Conservation (phyloP, 1,140 invertebrate species). For the Riptortus pedestris region DNA sequence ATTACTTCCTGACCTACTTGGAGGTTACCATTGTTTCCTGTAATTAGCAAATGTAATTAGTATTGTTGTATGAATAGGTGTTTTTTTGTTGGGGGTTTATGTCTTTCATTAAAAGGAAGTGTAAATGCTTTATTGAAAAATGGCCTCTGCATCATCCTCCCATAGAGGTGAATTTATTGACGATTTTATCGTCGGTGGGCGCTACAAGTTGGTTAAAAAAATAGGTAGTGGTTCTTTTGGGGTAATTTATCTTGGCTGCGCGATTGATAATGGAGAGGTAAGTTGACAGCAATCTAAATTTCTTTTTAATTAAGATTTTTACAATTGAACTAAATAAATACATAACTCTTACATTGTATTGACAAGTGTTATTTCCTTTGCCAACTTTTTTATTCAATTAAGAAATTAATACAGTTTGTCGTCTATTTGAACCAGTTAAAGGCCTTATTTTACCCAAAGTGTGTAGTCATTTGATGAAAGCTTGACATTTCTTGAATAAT, state of each 20-base stretch:
- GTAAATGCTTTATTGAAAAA: constrained; percentile 17
- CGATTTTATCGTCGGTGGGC: constrained; percentile 54
- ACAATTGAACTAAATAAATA: too few species aligned
- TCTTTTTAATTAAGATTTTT: too few species aligned
- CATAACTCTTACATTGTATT: too few species aligned
- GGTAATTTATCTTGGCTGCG: constrained; percentile 95
- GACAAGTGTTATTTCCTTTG: too few species aligned
- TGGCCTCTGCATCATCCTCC: constrained; percentile 26
- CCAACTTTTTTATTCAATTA: too few species aligned
- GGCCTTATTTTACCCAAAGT: too few species aligned
- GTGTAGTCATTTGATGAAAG: too few species aligned
- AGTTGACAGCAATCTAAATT: too few species aligned
- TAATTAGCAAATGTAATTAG: neutral
- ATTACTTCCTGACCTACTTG: neutral
- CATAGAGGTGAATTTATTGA: constrained; percentile 57
- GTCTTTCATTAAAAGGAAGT: neutral
- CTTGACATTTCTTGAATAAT: too few species aligned
- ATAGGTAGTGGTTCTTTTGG: constrained; percentile 98
- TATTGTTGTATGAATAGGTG: neutral
- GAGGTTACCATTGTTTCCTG: neutral
- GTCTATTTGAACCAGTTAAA: too few species aligned
- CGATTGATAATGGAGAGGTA: constrained; percentile 91
- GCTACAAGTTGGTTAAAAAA: constrained; percentile 91
- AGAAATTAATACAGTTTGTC: too few species aligned
- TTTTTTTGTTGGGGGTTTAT: neutral